Base-by-base conservation (phyloP, 2,113 vertebrate species). In the Paralichthys olivaceus region DNA sequence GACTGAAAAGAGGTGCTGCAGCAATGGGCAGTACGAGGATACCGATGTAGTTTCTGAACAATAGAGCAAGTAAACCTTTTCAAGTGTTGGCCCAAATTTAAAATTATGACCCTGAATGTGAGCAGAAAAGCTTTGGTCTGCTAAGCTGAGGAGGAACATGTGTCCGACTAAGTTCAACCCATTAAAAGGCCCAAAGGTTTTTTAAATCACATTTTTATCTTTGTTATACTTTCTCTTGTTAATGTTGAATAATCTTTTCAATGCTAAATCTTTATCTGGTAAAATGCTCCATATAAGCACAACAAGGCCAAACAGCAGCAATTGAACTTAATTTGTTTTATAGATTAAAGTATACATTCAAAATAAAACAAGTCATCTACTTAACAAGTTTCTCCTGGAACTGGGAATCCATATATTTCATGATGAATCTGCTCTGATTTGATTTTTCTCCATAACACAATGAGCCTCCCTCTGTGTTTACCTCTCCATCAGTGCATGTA, bases 401-500 rank as follows among this genome's bases (percentile, higher is more conserved):
- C 20, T n/a, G 32, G 22, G 43, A 64, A 53, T 7, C 40, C 1
- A 17, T 2, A n/a, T 26, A 53, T 59, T 60, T 53, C 7, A 29
- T 43, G 19, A 57, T 3, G n/a, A 62, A 43, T 28, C 19, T 20
- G 32, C 69, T 23, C 19, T 29, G 45, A 22, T 57, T 5, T 17
- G 69, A 32, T 66, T 34, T 43, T 15, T 22, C 6, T 19, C 32
- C 6, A 2, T 22, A 3, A 15, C 3, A 8, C 12, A 25, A 53
- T 8, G 14, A 56, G 14, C 53, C 59, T 14, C 59, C 13, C 15
- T 13, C 22, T 40, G 25, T 57, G 29, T 37, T 11, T 11, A 51
- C 26, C n/a, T 68, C 64, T 73, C 67, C 22, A 9, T 60, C 11
- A 49, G 59, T 26, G 60, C 76, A 71, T 72, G n/a, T 40, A 43